Percentiles rank a stretch among this genome's conserved stretches.
These are phyloP conservation scores for Marmota monax DNA, from an alignment of 2,113 vertebrate species.

Conservation along the genomic window DNA sequence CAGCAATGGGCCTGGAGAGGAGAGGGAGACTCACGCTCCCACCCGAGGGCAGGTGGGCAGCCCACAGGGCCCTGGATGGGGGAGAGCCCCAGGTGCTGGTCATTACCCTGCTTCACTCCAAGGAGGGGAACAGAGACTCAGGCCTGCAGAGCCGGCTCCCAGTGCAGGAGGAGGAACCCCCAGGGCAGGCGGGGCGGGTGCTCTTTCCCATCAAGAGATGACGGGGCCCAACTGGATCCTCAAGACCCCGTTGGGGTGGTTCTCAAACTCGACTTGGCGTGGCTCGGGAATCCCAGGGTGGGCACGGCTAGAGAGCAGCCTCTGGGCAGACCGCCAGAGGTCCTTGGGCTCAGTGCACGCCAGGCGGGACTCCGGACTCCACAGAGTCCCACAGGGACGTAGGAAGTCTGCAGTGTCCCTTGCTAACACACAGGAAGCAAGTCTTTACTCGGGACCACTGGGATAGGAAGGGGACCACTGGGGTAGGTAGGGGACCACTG, in stretches of 20 bases:
- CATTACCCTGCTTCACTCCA: neutral
- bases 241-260: neutral
- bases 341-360: neutral
- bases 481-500: neutral
- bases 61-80: neutral
- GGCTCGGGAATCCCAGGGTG: too few species aligned
- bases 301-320: too few species aligned
- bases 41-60: neutral
- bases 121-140: neutral
- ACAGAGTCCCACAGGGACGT: neutral
- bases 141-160: accelerated
- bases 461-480: neutral
- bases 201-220: neutral
- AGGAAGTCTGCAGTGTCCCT: neutral
- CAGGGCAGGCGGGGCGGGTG: too few species aligned
- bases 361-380: neutral
- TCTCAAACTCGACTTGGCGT: neutral
- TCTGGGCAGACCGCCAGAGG: neutral
- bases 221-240: too few species aligned
- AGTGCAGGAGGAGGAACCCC: neutral
- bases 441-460: neutral
- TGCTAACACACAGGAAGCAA: neutral
- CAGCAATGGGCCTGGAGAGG: too few species aligned
- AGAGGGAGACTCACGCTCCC: too few species aligned
- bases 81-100: neutral